Evolutionary conservation across 2,113 vertebrate species (phyloP).

Genomic region (Trinectes maculatus): DNA sequence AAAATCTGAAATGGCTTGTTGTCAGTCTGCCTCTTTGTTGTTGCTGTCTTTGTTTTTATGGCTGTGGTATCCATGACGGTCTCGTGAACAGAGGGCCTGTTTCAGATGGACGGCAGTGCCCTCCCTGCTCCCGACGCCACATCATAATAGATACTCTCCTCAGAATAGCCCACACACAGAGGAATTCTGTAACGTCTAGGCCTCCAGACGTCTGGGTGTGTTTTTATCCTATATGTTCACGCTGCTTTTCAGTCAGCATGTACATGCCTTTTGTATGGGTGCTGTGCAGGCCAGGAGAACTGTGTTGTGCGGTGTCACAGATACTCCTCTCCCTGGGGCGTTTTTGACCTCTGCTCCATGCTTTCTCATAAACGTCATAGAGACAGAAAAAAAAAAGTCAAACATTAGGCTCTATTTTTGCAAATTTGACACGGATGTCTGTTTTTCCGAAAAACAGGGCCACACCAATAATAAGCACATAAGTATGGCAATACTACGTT

Average conservation of each 20-base stretch:
- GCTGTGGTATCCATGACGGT: slow-evolving; percentile 75
- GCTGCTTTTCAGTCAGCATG: slow-evolving; percentile 43
- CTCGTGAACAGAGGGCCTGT: slow-evolving; percentile 73
- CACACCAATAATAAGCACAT: slow-evolving; percentile 11
- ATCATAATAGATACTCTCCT: slow-evolving; percentile 61
- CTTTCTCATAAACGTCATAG: slow-evolving; percentile 46
- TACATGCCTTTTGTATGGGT: slow-evolving; percentile 44
- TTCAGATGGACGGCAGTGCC: slow-evolving; percentile 61
- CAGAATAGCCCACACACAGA: slow-evolving; percentile 69
- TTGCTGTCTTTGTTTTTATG: slow-evolving; percentile 77
- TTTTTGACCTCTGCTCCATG: slow-evolving; percentile 26
- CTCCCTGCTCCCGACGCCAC: slow-evolving; percentile 45
- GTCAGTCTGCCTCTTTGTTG: slow-evolving; percentile 69
- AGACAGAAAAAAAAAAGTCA: slow-evolving; percentile 19
- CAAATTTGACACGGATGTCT: slow-evolving; percentile 5
- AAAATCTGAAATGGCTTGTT: slow-evolving; percentile 73
- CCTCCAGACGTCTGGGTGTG: slow-evolving; percentile 68
- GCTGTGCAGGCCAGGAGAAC: not conserved
- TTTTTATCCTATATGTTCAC: slow-evolving; percentile 37
- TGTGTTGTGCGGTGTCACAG: slow-evolving; percentile 22
- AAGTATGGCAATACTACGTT: not conserved
- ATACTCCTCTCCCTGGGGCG: slow-evolving; percentile 17
- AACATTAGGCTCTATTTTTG: slow-evolving; percentile 10
- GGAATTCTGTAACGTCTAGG: slow-evolving; percentile 70
- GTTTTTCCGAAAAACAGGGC: not conserved